Evolutionary conservation across 2,797 vertebrate species (phyloP), one percentile per base, ranked within the genome.

Genomic region (Brotogeris chrysoptera): DNA sequence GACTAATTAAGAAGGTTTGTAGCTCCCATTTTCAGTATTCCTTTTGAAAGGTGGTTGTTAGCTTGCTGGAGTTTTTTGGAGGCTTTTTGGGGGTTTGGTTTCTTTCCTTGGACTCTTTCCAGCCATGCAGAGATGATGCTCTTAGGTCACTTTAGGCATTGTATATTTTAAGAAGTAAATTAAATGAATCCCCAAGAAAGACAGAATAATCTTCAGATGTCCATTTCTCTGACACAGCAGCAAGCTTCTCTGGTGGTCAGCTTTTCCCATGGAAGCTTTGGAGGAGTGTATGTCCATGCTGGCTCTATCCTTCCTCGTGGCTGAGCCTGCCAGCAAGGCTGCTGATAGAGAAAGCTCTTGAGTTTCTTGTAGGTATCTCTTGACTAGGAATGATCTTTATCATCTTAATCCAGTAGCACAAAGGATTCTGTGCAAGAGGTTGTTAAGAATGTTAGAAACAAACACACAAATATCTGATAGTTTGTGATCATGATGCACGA

Each of bases 151-250:
- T 88, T 89, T 47, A 86, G 66, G 47, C 46, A 64, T 79, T 90
- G 43, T 39, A 14, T 43, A 60, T 90, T 94, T 85, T 86, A 93
- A 94, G 53, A 55, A 88, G 74, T 70, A 86, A 87, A 88, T 73
- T 2, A 90, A 93, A 90, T 91, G 71, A 89, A 82, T 94, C 65
- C 57, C 84, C 68, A 79, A 68, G 60, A 74, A 65, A 80, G 60
- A 50, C 47, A 86, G 52, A 64, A 43, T 64, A 88, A 65, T 80
- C 68, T 90, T 90, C 64, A 65, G 78, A 78, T 9, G 86, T 88
- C 8, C 7, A 73, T 93, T 95, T 93, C 65, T 66, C 52, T 80
- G 80, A 50, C n/a, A 47, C 41, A 80, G 66, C 82, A 92, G 59
- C 38, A 36, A 47, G 44, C 44, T 94, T 34, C 41, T 73, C 52